These are phyloP conservation scores for Anolis carolinensis DNA, from an alignment of 2,113 vertebrate species.

Conservation along the genomic window DNA sequence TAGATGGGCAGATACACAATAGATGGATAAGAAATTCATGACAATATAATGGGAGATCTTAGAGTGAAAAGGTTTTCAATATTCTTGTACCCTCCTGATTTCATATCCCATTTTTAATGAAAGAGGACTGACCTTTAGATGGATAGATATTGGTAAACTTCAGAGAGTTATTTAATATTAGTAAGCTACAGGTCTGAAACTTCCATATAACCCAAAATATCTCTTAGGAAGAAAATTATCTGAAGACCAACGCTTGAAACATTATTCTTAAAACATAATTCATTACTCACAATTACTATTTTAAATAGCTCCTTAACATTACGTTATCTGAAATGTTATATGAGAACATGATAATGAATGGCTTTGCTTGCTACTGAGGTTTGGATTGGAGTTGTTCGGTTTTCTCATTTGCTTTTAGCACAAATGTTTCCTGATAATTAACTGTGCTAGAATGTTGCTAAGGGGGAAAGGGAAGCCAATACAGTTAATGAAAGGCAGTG, in stretches of 20 bases:
- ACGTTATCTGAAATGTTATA: not conserved
- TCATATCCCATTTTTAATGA: not conserved
- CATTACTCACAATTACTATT: too few species aligned
- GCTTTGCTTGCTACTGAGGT: slow-evolving; percentile 38
- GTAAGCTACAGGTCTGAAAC: not conserved
- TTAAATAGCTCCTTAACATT: too few species aligned
- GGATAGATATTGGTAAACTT: not conserved
- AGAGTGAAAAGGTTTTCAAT: not conserved
- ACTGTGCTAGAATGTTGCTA: slow-evolving; percentile 38
- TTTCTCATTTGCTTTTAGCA: slow-evolving; percentile 26
- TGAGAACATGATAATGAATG: slow-evolving; percentile 35
- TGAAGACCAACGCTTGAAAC: slow-evolving; percentile 10
- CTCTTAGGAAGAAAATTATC: slow-evolving; percentile 23
- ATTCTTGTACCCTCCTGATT: not conserved
- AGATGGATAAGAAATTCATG: too few species aligned
- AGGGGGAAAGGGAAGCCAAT: slow-evolving; percentile 30
- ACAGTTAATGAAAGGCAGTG: slow-evolving; percentile 24
- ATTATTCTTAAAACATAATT: too few species aligned
- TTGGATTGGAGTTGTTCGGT: slow-evolving; percentile 29
- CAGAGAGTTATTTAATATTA: not conserved
- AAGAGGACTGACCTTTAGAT: not conserved
- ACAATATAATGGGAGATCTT: not conserved
- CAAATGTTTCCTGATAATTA: slow-evolving; percentile 39
- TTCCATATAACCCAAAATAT: not conserved
- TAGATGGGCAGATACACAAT: too few species aligned